These are phyloP conservation scores for Muscicapa adusta DNA, from an alignment of 2,113 vertebrate genomes.

Conservation along the genomic window DNA sequence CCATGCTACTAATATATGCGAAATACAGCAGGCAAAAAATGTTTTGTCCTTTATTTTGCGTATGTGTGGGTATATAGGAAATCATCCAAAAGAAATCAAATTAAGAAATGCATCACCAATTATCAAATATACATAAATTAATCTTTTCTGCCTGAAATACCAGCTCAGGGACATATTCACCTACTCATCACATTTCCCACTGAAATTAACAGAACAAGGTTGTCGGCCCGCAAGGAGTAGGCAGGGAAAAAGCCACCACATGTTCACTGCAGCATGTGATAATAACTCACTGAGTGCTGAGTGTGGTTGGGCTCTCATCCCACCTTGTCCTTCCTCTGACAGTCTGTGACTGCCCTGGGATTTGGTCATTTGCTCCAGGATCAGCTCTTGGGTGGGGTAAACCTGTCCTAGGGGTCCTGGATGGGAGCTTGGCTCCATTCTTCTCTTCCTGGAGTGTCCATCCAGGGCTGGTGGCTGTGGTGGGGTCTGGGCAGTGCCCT, in stretches of 20 bases:
- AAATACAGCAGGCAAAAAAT: not conserved
- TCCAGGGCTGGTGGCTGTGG: not conserved
- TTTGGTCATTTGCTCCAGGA: not conserved
- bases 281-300: not conserved
- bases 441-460: not conserved
- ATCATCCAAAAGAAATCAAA: constrained; percentile 17
- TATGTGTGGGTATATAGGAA: constrained; percentile 8
- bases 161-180: constrained; percentile 15
- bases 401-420: not conserved
- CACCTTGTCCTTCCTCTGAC: not conserved
- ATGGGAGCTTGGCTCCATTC: not conserved
- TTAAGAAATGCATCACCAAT: not conserved
- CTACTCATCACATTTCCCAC: constrained; percentile 55
- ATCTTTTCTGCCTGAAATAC: constrained; percentile 25
- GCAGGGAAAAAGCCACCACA: constrained; percentile 53
- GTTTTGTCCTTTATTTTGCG: not conserved
- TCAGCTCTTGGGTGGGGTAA: not conserved
- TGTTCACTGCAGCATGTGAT: constrained; percentile 42
- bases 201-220: constrained; percentile 28
- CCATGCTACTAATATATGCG: not conserved
- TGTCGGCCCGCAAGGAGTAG: not conserved
- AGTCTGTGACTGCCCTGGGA: not conserved
- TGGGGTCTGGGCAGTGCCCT: not conserved
- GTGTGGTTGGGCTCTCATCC: not conserved
- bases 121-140: constrained; percentile 28